These are phyloP conservation scores for Rana temporaria DNA, from an alignment of 2,113 vertebrate genomes.

Conservation along the genomic window DNA sequence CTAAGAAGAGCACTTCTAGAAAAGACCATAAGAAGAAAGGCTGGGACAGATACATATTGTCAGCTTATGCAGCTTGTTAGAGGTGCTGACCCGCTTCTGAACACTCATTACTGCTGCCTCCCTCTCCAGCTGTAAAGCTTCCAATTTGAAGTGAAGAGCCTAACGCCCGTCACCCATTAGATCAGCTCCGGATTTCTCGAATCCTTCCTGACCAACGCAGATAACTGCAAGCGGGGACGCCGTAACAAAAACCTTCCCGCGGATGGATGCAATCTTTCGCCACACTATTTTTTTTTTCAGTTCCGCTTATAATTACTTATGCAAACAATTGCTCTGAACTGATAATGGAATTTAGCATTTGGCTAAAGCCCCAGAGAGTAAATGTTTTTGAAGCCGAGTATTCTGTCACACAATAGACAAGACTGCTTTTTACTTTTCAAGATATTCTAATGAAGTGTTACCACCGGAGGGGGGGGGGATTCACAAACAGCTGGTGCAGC, in stretches of 20 bases:
- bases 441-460: constrained; percentile 36
- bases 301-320: constrained; percentile 52
- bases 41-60: background rate
- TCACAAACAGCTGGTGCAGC: background rate
- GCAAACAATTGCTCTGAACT: constrained; percentile 49
- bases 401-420: constrained; percentile 5
- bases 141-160: constrained; percentile 24
- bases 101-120: constrained; percentile 6
- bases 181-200: constrained; percentile 8
- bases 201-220: constrained; percentile 38
- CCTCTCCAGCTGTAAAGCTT: constrained; percentile 6
- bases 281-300: constrained; percentile 1
- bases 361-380: constrained; percentile 5
- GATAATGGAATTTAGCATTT: constrained; percentile 46
- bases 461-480: background rate
- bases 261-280: constrained; percentile 34
- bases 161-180: constrained; percentile 7
- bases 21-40: constrained; percentile 10
- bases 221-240: background rate
- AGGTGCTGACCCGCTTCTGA: constrained; percentile 15
- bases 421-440: constrained; percentile 16
- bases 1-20: constrained; percentile 2
- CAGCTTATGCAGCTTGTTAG: constrained; percentile 10
- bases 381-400: constrained; percentile 32
- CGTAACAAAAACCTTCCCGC: background rate